Conservation (phyloP, 2,797 vertebrate genomes). For the Pangasius larnaudii region DNA sequence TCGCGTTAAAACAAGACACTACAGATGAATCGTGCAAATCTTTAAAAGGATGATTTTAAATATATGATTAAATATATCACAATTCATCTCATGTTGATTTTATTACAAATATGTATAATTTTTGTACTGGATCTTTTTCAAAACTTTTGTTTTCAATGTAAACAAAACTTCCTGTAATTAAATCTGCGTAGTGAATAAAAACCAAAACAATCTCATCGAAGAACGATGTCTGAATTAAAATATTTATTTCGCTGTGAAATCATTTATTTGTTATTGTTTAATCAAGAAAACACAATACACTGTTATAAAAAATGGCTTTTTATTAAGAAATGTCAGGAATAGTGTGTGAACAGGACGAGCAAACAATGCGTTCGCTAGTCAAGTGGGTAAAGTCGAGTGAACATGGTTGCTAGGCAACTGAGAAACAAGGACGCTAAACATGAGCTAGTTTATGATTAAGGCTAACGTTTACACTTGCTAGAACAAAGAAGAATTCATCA, state of each 20-base stretch:
- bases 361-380: not conserved
- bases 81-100: not conserved
- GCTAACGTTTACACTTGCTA: too few relatives aligned
- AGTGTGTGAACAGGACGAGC: not conserved
- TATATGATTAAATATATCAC: too few relatives aligned
- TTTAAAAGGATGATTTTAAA: too few relatives aligned
- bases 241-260: not conserved
- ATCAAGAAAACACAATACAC: not conserved
- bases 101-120: not conserved
- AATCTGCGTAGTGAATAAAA: not conserved
- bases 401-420: not conserved
- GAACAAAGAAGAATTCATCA: too few relatives aligned
- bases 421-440: not conserved
- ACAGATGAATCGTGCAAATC: not conserved
- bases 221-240: not conserved
- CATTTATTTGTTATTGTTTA: not conserved
- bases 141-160: not conserved
- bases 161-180: not conserved
- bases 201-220: not conserved
- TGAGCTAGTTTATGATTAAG: not conserved
- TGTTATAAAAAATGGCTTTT: not conserved
- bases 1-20: not conserved
- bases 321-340: not conserved
- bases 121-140: not conserved
- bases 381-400: not conserved